Evolutionary conservation across 2,113 vertebrate species (phyloP).

Genomic region (Camarhynchus parvulus): DNA sequence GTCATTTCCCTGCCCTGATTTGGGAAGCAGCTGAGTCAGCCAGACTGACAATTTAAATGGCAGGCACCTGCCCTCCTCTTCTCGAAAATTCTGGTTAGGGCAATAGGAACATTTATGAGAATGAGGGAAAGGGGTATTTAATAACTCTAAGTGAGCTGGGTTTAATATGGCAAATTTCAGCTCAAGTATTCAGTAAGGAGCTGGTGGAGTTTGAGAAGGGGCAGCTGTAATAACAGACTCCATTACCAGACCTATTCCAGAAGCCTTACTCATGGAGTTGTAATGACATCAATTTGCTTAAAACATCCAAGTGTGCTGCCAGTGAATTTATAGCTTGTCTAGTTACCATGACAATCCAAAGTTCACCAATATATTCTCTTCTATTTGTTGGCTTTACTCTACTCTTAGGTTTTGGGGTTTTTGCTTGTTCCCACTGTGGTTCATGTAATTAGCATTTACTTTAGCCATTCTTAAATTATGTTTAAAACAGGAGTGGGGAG

Average conservation of each 20-base stretch:
- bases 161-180: not conserved
- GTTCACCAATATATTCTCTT: not conserved
- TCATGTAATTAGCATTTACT: not conserved
- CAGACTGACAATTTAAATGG: not conserved
- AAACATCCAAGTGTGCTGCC: not conserved
- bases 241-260: not conserved
- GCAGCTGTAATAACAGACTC: constrained; percentile 33
- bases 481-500: not conserved
- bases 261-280: not conserved
- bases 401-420: not conserved
- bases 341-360: not conserved
- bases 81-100: not conserved
- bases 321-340: constrained; percentile 18
- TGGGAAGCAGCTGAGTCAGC: not conserved
- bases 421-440: not conserved
- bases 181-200: not conserved
- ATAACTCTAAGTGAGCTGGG: not conserved
- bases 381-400: not conserved
- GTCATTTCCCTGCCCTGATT: not conserved
- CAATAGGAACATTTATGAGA: not conserved
- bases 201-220: not conserved
- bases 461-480: not conserved
- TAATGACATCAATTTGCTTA: constrained; percentile 40
- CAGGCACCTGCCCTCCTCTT: not conserved
- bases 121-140: not conserved